phyloP scores from a whole-genome alignment of 2,113 vertebrate species.

The Lampris megalopsis region DNA sequence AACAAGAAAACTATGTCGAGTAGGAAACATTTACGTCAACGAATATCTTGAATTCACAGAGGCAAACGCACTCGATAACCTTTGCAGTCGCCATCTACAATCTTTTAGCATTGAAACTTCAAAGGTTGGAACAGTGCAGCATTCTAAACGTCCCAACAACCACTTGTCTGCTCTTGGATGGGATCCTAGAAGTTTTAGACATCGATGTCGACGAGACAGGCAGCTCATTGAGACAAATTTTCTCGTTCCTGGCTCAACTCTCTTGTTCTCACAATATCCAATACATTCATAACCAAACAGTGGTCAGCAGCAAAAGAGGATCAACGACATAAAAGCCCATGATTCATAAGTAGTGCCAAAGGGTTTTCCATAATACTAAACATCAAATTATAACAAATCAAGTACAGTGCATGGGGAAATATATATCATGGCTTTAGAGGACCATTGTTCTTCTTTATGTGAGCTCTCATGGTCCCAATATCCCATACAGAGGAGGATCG shows the following conservation, averaged over 20 bases:
- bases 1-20: not conserved
- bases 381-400: slow-evolving; percentile 36
- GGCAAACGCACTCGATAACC: slow-evolving; percentile 47
- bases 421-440: slow-evolving; percentile 23
- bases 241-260: slow-evolving; percentile 59
- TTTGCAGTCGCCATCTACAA: slow-evolving; percentile 23
- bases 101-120: slow-evolving; percentile 53
- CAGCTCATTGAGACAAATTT: slow-evolving; percentile 62
- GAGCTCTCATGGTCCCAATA: slow-evolving; percentile 6
- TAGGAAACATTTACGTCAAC: slow-evolving; percentile 2
- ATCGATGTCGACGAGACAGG: slow-evolving; percentile 64
- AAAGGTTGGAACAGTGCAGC: slow-evolving; percentile 60
- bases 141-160: slow-evolving; percentile 59
- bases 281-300: slow-evolving; percentile 72
- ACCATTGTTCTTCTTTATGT: slow-evolving; percentile 16
- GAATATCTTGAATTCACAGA: slow-evolving; percentile 36
- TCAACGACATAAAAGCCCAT: slow-evolving; percentile 44
- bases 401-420: slow-evolving; percentile 25
- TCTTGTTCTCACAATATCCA: slow-evolving; percentile 66
- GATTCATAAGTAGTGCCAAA: slow-evolving; percentile 52
- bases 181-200: slow-evolving; percentile 71
- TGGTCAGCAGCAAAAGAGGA: slow-evolving; percentile 56
- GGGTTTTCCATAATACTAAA: slow-evolving; percentile 39
- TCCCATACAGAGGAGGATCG: slow-evolving; percentile 18
- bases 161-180: slow-evolving; percentile 72